A percentile compares a stretch with the other conserved stretches of the same genome.
Conservation (phyloP, 2,888 invertebrate genomes). For the Caenorhabditis wallacei region DNA sequence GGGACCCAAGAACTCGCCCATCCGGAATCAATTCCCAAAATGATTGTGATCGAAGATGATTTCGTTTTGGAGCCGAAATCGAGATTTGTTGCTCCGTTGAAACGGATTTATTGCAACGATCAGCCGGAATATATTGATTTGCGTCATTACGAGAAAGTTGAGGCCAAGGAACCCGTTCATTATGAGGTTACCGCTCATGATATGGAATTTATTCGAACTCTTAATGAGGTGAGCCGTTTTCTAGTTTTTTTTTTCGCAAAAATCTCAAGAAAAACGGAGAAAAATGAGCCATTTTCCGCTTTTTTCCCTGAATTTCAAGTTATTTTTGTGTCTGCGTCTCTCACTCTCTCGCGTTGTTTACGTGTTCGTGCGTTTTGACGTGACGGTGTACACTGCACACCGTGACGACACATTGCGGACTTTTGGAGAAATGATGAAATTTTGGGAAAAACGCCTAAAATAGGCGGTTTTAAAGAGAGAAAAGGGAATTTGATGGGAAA, state of each 20-base stretch:
- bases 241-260: not conserved
- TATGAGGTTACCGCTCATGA: slow-evolving; percentile 34
- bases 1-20: slow-evolving; percentile 75
- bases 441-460: not conserved
- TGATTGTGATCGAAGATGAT: slow-evolving; percentile 22
- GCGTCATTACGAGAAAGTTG: not conserved
- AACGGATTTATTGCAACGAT: not conserved
- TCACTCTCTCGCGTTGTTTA: not conserved
- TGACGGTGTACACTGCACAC: not conserved
- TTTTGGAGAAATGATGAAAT: not conserved
- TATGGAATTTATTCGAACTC: slow-evolving; percentile 20
- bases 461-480: not conserved
- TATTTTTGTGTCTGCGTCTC: not conserved
- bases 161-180: not conserved
- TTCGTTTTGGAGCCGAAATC: slow-evolving; percentile 8
- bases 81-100: not conserved
- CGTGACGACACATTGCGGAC: slow-evolving; percentile 15
- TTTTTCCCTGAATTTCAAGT: not conserved
- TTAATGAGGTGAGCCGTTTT: slow-evolving; percentile 41
- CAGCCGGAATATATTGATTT: not conserved
- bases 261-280: not conserved
- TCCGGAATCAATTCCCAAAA: slow-evolving; percentile 53
- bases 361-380: not conserved
- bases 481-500: not conserved
- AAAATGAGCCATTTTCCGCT: not conserved